Base-by-base conservation (phyloP, 1,140 invertebrate species). In the Drosophila obscura region DNA sequence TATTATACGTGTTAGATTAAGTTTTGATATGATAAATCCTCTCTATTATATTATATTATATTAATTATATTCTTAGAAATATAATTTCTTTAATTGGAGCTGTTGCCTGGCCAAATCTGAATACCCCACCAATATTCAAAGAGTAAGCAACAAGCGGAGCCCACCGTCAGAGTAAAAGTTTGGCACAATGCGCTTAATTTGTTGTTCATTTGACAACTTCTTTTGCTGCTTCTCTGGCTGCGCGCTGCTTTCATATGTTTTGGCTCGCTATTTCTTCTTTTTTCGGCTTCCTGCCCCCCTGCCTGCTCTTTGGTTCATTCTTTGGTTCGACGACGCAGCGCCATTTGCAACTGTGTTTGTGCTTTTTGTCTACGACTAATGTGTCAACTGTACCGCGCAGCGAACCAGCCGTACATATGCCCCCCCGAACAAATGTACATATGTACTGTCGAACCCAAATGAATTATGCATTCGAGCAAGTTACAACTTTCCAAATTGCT, bases 181-280 rank as follows among this genome's bases (percentile, higher is more conserved):
- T 84, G 67, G 77, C 74, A 87, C 81, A 85, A 85, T 85, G 81
- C 81, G 81, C 78, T 85, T 85, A 78, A 87, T 85, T 85, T 85
- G 68, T 85, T 74, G 77, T 63, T 57, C 67, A 81, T 76, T 80
- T 84, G 66, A 80, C 77, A 84, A 78, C 68, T 80, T 81, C 79
- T 81, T 77, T 61, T 66, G 39, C 51, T 58, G 49, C 52, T 65
- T 49, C 41, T 76, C 57, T 52, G 28, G 11, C 39, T 44, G 9
- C 31, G 35, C 56, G 19, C 56, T 59, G 41, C 51, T 56, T 52
- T 45, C 68, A 39, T 50, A 69, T 71, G 56, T n/a, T n/a, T n/a
- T 59, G 46, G 59, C 45, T 49, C 39, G 1, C 3, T 28, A 22
- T 57, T 49, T 61, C 62, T 71, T 51, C 57, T 28, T 28, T 28